These are phyloP conservation scores for Hippoglossus stenolepis DNA, from an alignment of 2,113 vertebrate genomes.

Conservation along the genomic window DNA sequence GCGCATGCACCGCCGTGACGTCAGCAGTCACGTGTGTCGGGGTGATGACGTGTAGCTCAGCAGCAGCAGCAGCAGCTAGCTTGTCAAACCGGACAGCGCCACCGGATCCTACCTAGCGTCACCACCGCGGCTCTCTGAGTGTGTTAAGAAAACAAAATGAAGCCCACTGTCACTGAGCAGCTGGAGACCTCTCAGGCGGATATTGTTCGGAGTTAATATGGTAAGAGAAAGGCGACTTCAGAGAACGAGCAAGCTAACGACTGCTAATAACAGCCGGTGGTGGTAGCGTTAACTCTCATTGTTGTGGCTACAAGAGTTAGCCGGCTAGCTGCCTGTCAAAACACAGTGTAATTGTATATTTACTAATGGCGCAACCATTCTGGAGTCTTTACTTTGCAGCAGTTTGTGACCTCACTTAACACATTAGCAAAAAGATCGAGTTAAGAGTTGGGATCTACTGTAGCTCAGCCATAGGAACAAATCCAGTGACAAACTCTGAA, in stretches of 20 bases:
- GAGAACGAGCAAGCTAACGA: slow-evolving; percentile 27
- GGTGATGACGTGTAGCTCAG: slow-evolving; percentile 78
- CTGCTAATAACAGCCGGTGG: slow-evolving; percentile 40
- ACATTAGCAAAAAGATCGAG: not conserved
- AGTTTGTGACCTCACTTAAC: not conserved
- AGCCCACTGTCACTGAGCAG: accelerated
- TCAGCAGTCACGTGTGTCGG: slow-evolving; percentile 52
- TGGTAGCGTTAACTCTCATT: slow-evolving; percentile 53
- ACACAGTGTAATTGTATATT: slow-evolving; percentile 1
- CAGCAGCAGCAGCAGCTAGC: slow-evolving; percentile 63
- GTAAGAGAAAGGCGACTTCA: slow-evolving; percentile 55
- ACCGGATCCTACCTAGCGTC: not conserved
- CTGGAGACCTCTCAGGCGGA: not conserved
- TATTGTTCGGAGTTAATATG: slow-evolving; percentile 26
- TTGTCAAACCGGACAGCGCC: slow-evolving; percentile 20
- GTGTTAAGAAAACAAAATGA: not conserved
- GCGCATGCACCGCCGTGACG: slow-evolving; percentile 35
- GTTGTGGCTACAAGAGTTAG: slow-evolving; percentile 46
- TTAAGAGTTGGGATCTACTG: not conserved
- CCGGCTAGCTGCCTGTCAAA: slow-evolving; percentile 36
- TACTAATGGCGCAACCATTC: not conserved
- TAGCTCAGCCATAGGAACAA: not conserved
- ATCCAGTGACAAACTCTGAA: not conserved
- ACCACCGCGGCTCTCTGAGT: not conserved
- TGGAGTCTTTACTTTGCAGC: slow-evolving; percentile 1